Percentiles rank a stretch among this genome's conserved stretches.
Evolutionary conservation across 2,113 vertebrate species (phyloP).

Genomic region (Anguilla rostrata): DNA sequence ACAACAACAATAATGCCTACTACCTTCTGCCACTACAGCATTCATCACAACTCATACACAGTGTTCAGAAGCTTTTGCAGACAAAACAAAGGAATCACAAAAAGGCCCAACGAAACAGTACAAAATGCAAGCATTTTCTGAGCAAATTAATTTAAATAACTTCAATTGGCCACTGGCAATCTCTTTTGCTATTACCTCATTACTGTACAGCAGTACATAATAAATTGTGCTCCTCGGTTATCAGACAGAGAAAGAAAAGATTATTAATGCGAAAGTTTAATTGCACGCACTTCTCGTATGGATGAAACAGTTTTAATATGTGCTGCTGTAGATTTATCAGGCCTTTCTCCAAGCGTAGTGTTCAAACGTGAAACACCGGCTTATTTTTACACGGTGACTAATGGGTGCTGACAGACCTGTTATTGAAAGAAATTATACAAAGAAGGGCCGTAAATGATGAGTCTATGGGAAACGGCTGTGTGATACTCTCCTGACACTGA

Average conservation of each 20-base stretch:
- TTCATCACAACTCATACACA: too few relatives aligned
- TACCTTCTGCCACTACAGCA: too few relatives aligned
- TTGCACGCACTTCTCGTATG: neutral
- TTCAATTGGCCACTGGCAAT: neutral
- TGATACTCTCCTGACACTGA: slow-evolving; percentile 46
- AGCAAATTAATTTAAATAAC: neutral
- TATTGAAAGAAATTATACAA: neutral
- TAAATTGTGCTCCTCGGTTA: neutral
- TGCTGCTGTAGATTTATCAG: neutral
- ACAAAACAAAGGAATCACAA: too few relatives aligned
- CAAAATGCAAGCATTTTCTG: neutral
- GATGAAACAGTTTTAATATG: neutral
- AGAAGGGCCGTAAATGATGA: slow-evolving; percentile 26
- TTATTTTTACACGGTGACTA: slow-evolving; percentile 14
- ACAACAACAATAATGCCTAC: too few relatives aligned
- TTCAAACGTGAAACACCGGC: slow-evolving; percentile 8
- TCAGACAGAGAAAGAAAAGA: neutral
- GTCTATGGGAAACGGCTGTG: slow-evolving; percentile 41
- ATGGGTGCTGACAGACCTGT: slow-evolving; percentile 25
- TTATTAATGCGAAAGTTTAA: neutral
- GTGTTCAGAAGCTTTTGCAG: too few relatives aligned
- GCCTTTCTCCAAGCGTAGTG: slow-evolving; percentile 35
- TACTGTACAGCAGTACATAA: neutral
- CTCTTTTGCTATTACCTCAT: neutral
- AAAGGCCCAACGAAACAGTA: neutral